These are phyloP conservation scores for Panorpa germanica DNA, from an alignment of 2,888 invertebrate species.

Conservation along the genomic window DNA sequence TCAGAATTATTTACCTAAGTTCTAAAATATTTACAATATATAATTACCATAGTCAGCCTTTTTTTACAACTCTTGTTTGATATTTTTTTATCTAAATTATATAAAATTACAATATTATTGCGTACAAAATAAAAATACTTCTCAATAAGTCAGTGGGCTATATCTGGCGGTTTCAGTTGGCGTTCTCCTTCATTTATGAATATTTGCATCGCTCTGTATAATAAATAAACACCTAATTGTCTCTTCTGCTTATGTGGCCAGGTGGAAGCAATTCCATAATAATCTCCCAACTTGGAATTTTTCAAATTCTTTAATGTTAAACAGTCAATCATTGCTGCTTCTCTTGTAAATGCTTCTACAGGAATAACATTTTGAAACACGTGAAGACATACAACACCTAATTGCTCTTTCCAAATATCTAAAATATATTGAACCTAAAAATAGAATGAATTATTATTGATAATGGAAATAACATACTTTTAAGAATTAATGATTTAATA, in stretches of 20 bases:
- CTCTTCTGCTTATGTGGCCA: constrained; percentile 54
- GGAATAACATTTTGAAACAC: constrained; percentile 81
- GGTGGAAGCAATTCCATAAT: constrained; percentile 56
- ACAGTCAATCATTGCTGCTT: constrained; percentile 88
- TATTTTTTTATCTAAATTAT: no score
- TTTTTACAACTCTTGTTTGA: no score
- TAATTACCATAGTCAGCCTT: no score
- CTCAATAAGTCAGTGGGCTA: constrained; percentile 20
- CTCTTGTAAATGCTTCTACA: constrained; percentile 83
- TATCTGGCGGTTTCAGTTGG: constrained; percentile 61
- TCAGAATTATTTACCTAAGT: no score
- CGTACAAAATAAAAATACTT: background rate
- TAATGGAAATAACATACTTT: no score
- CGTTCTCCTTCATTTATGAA: constrained; percentile 78
- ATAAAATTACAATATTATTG: background rate
- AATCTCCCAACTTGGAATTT: constrained; percentile 64
- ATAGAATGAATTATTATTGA: no score
- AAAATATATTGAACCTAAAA: constrained; percentile 64
- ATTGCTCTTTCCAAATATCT: constrained; percentile 67
- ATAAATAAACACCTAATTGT: constrained; percentile 55
- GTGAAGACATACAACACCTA: constrained; percentile 79
- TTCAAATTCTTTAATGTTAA: constrained; percentile 56
- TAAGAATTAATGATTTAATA: no score
- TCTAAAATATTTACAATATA: no score
- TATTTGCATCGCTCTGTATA: constrained; percentile 67